Base-by-base conservation (phyloP, 2,113 vertebrate genomes). In the Ivindomyrus marchei region DNA sequence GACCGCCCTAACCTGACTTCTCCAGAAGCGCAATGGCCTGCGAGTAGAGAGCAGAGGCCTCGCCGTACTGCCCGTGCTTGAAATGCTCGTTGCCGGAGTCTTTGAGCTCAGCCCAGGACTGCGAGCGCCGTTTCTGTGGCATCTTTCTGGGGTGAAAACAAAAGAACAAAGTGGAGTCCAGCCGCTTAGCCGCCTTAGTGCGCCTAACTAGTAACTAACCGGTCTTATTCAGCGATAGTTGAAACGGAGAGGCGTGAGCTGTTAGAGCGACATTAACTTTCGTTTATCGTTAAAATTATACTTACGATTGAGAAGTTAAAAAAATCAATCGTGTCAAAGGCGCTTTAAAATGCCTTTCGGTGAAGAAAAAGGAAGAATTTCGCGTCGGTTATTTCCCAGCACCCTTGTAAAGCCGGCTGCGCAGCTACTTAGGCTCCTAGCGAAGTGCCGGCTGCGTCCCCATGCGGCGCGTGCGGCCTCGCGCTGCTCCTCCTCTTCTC, bases 11-110 rank as follows among this genome's bases (percentile, higher is more conserved):
- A 98, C 97, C 95, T 91, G 93, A 90, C 89, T 94, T 95, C 91
- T 97, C 96, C 91, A 98, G 92, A 90, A 94, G 80, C 87, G 66
- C 93, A 94, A 98, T 96, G 7, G 97, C 97, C 80, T 96, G 96
- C 90, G 93, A 95, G 95, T 99, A 99, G 1, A 96, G 89, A n/a
- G 13, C 46, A 1, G 95, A 93, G 77, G 98, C 97, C 74, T 98
- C 96, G 42, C 96, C 95, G 47, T 98, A 99, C 94, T 98, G 98
- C 58, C 98, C 97, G 52, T 93, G 95, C 93, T 96, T 97, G 93
- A 99, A 98, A 91, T 95, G 93, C 17, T 97, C 95, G 85, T 98
- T 99, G 2, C 97, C 98, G 24, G 96, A 93, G 88, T 96, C 94
- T 87, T 97, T 97, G 91, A 98, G 92, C 13, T 94, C 94, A 3